These are phyloP conservation scores for Deroplatys truncata DNA, from an alignment of 2,888 invertebrate genomes.

Conservation along the genomic window DNA sequence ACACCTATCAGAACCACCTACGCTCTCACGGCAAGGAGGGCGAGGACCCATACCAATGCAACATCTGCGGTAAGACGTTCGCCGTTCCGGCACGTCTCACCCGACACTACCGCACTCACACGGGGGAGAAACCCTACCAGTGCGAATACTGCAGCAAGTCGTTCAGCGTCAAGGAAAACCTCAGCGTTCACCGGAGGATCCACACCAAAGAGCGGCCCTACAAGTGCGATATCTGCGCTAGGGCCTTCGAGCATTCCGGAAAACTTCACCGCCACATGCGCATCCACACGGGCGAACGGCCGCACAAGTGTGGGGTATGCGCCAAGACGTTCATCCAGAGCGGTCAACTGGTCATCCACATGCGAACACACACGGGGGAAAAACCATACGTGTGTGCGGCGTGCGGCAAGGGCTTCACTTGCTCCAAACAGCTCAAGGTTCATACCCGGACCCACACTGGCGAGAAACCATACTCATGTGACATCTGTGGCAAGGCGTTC, in stretches of 20 bases:
- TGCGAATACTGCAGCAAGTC: constrained; percentile 90
- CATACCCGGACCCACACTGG: constrained; percentile 89
- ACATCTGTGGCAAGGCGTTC: constrained; percentile 85
- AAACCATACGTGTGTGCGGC: constrained; percentile 48
- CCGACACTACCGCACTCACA: constrained; percentile 85
- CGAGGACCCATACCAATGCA: constrained; percentile 78
- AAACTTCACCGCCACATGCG: constrained; percentile 87
- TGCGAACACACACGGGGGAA: constrained; percentile 76
- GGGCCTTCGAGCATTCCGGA: constrained; percentile 88
- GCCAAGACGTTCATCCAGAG: constrained; percentile 88
- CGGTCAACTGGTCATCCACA: constrained; percentile 85
- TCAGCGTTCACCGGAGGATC: constrained; percentile 81
- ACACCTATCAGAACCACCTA: constrained; percentile 66
- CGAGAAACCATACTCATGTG: constrained; percentile 86
- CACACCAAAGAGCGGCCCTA: constrained; percentile 91
- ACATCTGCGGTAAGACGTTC: constrained; percentile 86
- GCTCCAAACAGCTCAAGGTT: constrained; percentile 86
- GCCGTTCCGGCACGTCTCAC: constrained; percentile 82
- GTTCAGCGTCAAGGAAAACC: constrained; percentile 88
- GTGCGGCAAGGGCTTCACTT: constrained; percentile 88
- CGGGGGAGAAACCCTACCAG: constrained; percentile 85
- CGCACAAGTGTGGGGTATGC: constrained; percentile 84
- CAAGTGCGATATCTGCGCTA: constrained; percentile 81
- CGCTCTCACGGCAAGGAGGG: constrained; percentile 59
- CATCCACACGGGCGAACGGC: constrained; percentile 86